Evolutionary conservation across 2,888 invertebrate genomes (phyloP).

Genomic region (Choreutis nemorana): DNA sequence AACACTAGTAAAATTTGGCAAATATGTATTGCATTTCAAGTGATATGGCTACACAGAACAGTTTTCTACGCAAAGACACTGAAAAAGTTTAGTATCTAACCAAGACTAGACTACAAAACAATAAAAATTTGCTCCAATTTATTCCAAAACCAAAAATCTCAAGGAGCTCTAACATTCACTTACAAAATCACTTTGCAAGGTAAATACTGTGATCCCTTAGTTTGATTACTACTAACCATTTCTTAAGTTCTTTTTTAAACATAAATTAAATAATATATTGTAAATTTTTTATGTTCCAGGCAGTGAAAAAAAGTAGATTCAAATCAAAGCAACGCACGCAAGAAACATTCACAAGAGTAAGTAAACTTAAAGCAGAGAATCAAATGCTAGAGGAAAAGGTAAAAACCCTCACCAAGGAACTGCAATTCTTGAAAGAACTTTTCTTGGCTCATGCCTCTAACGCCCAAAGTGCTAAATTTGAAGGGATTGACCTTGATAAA

Average conservation of each 20-base stretch:
- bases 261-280: not conserved
- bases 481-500: conserved; percentile 65
- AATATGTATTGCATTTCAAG: no score
- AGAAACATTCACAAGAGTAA: conserved; percentile 78
- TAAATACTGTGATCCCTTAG: no score
- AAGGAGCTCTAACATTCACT: no score
- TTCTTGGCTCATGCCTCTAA: conserved; percentile 82
- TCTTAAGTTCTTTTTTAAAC: not conserved
- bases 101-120: no score
- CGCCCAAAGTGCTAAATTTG: conserved; percentile 58
- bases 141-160: no score
- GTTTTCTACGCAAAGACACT: no score
- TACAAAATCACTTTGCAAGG: no score
- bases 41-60: no score
- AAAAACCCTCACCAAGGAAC: conserved; percentile 80
- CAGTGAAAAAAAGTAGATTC: conserved; percentile 82
- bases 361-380: conserved; percentile 79
- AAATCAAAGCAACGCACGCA: conserved; percentile 81
- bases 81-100: no score
- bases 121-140: no score
- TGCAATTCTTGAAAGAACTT: conserved; percentile 81
- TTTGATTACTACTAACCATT: no score
- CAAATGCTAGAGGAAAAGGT: conserved; percentile 83
- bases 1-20: no score
- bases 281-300: conserved; percentile 50